Conservation (phyloP, 2,797 vertebrate species). For the Sebastes nivosus region DNA sequence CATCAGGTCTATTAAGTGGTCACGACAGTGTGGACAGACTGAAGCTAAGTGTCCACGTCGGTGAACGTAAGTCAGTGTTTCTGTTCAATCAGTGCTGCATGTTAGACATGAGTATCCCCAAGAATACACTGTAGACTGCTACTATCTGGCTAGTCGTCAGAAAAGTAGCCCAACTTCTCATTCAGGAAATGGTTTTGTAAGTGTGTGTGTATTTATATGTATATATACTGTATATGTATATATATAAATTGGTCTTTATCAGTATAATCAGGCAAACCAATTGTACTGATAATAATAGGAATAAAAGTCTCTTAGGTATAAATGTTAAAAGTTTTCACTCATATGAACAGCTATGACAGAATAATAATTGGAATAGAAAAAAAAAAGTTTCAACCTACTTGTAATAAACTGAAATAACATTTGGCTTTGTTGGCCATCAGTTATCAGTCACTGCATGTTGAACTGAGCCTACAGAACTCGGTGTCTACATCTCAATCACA, state of each 20-base stretch:
- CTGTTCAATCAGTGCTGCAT: not conserved
- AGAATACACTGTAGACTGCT: not conserved
- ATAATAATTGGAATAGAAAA: not conserved
- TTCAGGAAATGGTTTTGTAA: not conserved
- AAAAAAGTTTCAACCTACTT: not conserved
- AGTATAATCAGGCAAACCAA: not conserved
- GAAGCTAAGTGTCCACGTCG: constrained; percentile 5
- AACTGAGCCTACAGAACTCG: not conserved
- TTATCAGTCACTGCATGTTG: not conserved
- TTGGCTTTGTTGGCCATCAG: not conserved
- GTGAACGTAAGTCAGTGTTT: constrained; percentile 45
- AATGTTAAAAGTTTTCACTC: not conserved
- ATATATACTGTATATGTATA: not conserved
- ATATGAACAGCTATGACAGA: not conserved
- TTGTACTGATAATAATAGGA: not conserved
- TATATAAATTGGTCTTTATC: not conserved
- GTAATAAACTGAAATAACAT: not conserved
- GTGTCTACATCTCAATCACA: not conserved
- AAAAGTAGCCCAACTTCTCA: not conserved
- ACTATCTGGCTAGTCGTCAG: not conserved
- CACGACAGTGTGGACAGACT: constrained; percentile 18
- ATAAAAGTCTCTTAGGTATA: not conserved
- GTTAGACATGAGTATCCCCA: not conserved
- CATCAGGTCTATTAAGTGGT: constrained; percentile 42
- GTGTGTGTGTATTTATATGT: not conserved